Percentiles rank a stretch among this genome's conserved stretches.
These are phyloP conservation scores for Gallinago paraguaiae DNA, from an alignment of 2,113 vertebrate species.

Conservation along the genomic window DNA sequence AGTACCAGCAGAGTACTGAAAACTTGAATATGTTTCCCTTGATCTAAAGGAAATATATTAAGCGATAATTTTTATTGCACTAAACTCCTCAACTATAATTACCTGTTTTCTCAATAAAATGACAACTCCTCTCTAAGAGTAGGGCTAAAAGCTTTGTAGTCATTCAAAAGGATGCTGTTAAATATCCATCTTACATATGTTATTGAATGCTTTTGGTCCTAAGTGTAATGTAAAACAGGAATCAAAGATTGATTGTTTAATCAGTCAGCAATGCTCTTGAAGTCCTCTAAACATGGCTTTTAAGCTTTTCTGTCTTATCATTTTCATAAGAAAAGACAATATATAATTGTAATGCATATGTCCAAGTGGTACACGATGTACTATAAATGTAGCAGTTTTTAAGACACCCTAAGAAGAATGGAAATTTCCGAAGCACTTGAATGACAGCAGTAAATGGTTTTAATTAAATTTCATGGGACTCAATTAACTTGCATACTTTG, in stretches of 20 bases:
- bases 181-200: not conserved
- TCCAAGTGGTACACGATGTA: not conserved
- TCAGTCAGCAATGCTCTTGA: not conserved
- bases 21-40: not conserved
- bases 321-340: not conserved
- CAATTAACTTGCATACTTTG: rapidly evolving
- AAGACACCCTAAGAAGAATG: not conserved
- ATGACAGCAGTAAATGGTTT: not conserved
- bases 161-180: not conserved
- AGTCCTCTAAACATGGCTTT: not conserved
- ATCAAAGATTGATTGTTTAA: not conserved
- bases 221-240: not conserved
- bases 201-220: not conserved
- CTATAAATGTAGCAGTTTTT: not conserved
- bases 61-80: not conserved
- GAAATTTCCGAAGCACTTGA: not conserved
- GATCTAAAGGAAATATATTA: not conserved
- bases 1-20: not conserved
- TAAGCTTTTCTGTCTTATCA: not conserved
- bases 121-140: not conserved
- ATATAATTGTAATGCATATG: not conserved
- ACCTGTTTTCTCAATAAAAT: not conserved
- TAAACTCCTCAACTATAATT: not conserved
- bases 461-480: not conserved
- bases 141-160: not conserved